Base-by-base conservation (phyloP, 2,888 invertebrate species). In the Trichopria drosophilae region DNA sequence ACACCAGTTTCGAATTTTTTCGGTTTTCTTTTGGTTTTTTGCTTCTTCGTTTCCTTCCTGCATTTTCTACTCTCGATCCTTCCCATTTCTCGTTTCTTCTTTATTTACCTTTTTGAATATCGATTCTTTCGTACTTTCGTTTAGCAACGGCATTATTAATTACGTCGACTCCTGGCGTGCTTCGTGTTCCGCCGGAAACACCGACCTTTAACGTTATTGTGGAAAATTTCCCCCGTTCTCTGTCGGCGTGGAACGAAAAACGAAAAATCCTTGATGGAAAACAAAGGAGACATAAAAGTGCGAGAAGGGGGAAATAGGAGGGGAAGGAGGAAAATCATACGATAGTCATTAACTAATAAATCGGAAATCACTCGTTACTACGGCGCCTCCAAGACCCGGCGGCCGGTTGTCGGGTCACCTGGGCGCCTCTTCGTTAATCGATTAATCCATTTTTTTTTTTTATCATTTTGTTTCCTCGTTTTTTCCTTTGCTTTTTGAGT, bases 281-380 rank as follows among this genome's bases (percentile, higher is more conserved):
- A 49, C 24, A 45, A 51, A 43, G 44, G 31, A 29, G 12, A 29
- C n/a, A 4, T 15, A 29, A 29, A 15, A 15, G 12, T 29, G 7
- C 13, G n/a, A 29, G 4, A 6, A 5, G 29, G 29, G 10, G 18
- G 35, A 50, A 50, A 26, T 26, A 26, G n/a, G n/a, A n/a, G n/a
- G n/a, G 26, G 9, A n/a, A 26, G n/a, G 26, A 26, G n/a, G 26
- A 10, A n/a, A 26, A 9, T 9, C 12, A 26, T 59, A 57, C 61
- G 64, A 62, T 62, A 50, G 62, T 63, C 36, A 60, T 57, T 55
- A 57, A 60, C 49, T 63, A 63, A 64, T 52, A 55, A 60, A 62
- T 55, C 56, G 61, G 60, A 63, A 59, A 56, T 56, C 57, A 48
- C 57, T 41, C 57, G 51, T 55, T 40, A 50, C 63, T 67, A 51